Conservation (phyloP, 2,888 invertebrate species). For the Caenorhabditis doughertyi region DNA sequence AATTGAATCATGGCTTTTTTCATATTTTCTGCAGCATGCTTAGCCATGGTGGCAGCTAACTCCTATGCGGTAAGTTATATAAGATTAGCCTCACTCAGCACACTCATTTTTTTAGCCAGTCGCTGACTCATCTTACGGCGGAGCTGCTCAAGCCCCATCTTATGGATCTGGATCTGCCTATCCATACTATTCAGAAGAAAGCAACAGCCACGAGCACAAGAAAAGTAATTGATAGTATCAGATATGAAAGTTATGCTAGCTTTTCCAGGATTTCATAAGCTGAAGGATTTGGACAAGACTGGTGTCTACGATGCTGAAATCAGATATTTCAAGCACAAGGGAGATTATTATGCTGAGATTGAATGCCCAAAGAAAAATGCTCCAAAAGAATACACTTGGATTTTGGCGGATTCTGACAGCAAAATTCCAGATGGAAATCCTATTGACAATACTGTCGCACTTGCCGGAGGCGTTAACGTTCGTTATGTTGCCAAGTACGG, state of each 20-base stretch:
- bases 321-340: constrained; percentile 45
- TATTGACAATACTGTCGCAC: constrained; percentile 8
- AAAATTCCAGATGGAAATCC: constrained; percentile 1
- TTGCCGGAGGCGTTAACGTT: constrained; percentile 45
- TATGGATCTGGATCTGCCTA: background rate
- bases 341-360: constrained; percentile 27
- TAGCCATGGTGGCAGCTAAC: constrained; percentile 37
- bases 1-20: constrained; percentile 43
- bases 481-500: constrained; percentile 38
- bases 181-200: background rate
- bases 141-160: too few species aligned
- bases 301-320: constrained; percentile 25
- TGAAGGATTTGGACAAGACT: constrained; percentile 19
- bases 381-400: background rate
- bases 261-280: constrained; percentile 20
- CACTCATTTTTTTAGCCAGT: constrained; percentile 9
- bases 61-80: constrained; percentile 16
- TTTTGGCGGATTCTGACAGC: constrained; percentile 38
- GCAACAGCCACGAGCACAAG: background rate
- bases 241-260: background rate
- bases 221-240: background rate
- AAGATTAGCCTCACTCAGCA: too few species aligned
- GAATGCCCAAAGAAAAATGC: constrained; percentile 7
- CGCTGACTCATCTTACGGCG: background rate
- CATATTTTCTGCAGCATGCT: constrained; percentile 1